These are phyloP conservation scores for Choristoneura rosaceana DNA, from an alignment of 2,888 invertebrate species.

Conservation along the genomic window DNA sequence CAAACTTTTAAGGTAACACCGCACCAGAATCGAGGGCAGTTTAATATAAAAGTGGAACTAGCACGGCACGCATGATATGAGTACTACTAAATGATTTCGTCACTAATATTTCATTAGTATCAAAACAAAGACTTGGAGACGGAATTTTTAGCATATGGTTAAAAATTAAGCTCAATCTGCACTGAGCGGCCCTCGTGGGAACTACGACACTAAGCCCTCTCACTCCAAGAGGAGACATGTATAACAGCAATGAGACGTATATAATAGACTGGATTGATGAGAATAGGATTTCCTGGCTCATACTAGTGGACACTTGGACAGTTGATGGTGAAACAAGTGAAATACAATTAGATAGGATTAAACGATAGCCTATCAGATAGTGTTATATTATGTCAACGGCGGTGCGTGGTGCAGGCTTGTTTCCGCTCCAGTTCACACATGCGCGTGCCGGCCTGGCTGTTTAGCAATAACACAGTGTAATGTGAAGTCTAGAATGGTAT, in stretches of 20 bases:
- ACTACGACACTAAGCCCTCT: no score
- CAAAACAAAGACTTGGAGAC: neutral
- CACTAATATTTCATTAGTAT: neutral
- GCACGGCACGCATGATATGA: neutral
- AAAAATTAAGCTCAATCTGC: no score
- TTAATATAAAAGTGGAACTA: neutral
- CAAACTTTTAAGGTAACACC: constrained; percentile 5
- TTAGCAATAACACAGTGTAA: constrained; percentile 19
- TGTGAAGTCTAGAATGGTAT: neutral
- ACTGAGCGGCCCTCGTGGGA: no score
- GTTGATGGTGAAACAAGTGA: no score
- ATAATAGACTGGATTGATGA: no score
- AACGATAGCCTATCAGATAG: constrained; percentile 13
- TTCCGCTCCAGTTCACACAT: constrained; percentile 40
- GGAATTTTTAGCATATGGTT: no score
- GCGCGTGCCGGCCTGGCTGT: constrained; percentile 30
- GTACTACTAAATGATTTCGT: neutral
- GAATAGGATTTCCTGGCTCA: no score
- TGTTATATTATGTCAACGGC: constrained; percentile 25
- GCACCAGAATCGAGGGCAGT: constrained; percentile 1
- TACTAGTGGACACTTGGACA: no score
- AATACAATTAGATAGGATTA: constrained; percentile 1
- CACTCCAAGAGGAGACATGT: no score
- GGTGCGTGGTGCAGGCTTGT: constrained; percentile 12
- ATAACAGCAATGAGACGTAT: no score